phyloP scores from a whole-genome alignment of 2,888 invertebrate species.

The Barypeithes pellucidus region DNA sequence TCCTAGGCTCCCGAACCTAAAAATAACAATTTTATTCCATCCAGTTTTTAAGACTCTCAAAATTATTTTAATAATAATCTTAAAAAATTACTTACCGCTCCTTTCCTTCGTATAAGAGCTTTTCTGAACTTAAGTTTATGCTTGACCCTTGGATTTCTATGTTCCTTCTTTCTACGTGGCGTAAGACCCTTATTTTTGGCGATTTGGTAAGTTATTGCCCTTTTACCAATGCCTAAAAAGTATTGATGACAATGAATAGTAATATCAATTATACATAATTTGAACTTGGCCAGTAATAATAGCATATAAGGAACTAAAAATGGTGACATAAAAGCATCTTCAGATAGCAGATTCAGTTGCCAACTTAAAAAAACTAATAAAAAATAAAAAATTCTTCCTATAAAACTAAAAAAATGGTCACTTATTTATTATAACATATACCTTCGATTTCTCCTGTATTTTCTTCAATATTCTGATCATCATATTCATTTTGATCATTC shows the following conservation, averaged over 20 bases:
- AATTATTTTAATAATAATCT: background rate
- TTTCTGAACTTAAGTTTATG: conserved; percentile 94
- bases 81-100: conserved; percentile 80
- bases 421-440: background rate
- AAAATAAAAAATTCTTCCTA: too few species aligned
- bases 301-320: too few species aligned
- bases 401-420: too few species aligned
- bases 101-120: conserved; percentile 93
- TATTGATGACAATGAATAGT: background rate
- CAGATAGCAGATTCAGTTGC: too few species aligned
- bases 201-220: conserved; percentile 94
- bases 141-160: conserved; percentile 95
- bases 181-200: conserved; percentile 96
- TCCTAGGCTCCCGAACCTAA: conserved; percentile 83
- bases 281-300: too few species aligned
- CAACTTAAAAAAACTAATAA: too few species aligned
- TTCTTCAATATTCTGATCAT: conserved; percentile 47
- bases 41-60: background rate
- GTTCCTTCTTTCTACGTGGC: conserved; percentile 92
- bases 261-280: too few species aligned
- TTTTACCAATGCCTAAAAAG: conserved; percentile 73
- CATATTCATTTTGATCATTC: conserved; percentile 47
- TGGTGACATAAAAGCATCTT: too few species aligned
- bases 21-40: conserved; percentile 56
- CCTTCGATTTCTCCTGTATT: conserved; percentile 57